A percentile compares a stretch with the other conserved stretches of the same genome.
Evolutionary conservation across 35 echinoderm and acorn worm species (phyloP).

Genomic region (Apostichopus californicus): DNA sequence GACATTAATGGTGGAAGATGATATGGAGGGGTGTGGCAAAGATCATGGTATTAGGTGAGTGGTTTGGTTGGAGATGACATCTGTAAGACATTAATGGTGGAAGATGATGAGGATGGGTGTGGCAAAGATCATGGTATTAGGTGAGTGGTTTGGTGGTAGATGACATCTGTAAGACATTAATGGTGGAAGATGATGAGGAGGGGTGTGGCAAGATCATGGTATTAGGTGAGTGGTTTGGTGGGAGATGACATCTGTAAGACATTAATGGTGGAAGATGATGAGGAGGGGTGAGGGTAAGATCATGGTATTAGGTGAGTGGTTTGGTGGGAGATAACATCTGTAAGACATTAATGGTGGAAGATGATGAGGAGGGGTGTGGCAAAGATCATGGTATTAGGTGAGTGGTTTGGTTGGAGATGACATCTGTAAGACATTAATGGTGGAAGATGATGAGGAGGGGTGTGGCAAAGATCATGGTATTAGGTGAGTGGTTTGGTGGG

Average conservation of each 20-base stretch:
- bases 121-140: slow-evolving; percentile 82
- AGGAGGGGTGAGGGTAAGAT: not conserved
- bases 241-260: no score
- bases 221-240: slow-evolving; percentile 54
- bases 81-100: no score
- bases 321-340: no score
- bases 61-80: no score
- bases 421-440: no score
- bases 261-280: not conserved
- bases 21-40: slow-evolving; percentile 49
- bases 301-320: not conserved
- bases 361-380: no score
- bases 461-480: slow-evolving; percentile 89
- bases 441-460: not conserved
- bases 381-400: slow-evolving; percentile 91
- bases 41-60: slow-evolving; percentile 88
- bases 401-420: not conserved
- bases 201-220: slow-evolving; percentile 85
- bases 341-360: no score
- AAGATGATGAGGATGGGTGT: slow-evolving; percentile 58
- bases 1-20: no score
- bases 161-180: no score
- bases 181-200: not conserved
- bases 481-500: slow-evolving; percentile 36
- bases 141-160: slow-evolving; percentile 19